Conservation (phyloP, 1,140 invertebrate species). For the Heterodera schachtii region DNA sequence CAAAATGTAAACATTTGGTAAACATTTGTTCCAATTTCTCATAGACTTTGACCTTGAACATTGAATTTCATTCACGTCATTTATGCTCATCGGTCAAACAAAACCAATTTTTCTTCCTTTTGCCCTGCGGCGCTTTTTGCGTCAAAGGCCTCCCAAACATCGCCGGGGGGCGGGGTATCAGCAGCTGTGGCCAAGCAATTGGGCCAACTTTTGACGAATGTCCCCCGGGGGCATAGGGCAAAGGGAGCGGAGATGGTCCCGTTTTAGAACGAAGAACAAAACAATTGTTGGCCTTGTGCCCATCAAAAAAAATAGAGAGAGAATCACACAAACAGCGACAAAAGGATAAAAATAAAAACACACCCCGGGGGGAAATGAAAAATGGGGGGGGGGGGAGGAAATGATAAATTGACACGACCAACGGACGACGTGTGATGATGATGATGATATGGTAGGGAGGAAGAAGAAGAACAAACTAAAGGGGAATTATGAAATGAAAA, state of each 20-base stretch:
- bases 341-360: neutral
- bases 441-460: neutral
- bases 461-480: neutral
- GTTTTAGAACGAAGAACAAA: conserved; percentile 1
- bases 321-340: neutral
- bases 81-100: neutral
- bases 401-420: no score
- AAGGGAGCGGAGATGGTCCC: neutral
- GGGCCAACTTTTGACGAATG: neutral
- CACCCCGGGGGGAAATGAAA: neutral
- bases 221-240: neutral
- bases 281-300: neutral
- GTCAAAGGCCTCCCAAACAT: no score
- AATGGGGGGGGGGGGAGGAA: neutral
- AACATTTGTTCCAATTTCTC: neutral
- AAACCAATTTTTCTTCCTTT: neutral
- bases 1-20: neutral
- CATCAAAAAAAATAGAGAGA: no score
- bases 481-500: neutral
- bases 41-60: neutral
- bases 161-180: neutral
- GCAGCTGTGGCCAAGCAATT: neutral
- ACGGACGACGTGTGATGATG: neutral
- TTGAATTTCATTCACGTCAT: neutral
- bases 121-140: neutral